Evolutionary conservation across 2,113 vertebrate species (phyloP).

Genomic region (Pedionomus torquatus): DNA sequence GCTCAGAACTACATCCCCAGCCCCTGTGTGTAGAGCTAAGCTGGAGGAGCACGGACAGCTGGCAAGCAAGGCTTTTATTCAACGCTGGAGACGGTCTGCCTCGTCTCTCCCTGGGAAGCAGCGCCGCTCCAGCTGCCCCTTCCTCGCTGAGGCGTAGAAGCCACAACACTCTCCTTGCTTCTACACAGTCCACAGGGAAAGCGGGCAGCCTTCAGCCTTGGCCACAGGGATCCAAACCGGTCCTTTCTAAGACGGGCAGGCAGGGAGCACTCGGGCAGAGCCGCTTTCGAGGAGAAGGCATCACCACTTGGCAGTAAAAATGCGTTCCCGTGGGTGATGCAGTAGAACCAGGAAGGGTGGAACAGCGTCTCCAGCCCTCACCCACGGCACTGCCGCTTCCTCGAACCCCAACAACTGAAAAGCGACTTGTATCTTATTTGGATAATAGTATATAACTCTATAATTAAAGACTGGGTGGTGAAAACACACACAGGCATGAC

Average conservation of each 20-base stretch:
- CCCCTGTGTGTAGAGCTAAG: rapidly evolving
- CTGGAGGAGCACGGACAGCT: neutral
- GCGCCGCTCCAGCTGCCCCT: neutral
- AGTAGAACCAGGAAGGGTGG: neutral
- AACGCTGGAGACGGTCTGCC: neutral
- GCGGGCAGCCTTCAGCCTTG: rapidly evolving
- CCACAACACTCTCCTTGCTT: neutral
- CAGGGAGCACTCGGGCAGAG: neutral
- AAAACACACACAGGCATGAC: neutral
- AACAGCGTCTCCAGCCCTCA: neutral
- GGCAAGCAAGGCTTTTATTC: neutral
- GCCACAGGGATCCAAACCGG: neutral
- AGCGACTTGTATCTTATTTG: neutral
- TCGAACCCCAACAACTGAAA: neutral
- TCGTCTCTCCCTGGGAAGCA: neutral
- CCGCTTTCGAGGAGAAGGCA: neutral
- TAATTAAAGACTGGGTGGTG: neutral
- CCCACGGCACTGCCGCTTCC: neutral
- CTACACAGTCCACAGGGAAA: rapidly evolving
- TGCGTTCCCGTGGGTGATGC: neutral
- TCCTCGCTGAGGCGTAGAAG: neutral
- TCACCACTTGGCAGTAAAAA: neutral
- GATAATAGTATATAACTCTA: neutral
- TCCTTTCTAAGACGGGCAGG: neutral
- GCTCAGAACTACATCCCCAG: neutral